Base-by-base conservation (phyloP, 2,797 vertebrate species). In the Parotocinclus haroldoi region DNA sequence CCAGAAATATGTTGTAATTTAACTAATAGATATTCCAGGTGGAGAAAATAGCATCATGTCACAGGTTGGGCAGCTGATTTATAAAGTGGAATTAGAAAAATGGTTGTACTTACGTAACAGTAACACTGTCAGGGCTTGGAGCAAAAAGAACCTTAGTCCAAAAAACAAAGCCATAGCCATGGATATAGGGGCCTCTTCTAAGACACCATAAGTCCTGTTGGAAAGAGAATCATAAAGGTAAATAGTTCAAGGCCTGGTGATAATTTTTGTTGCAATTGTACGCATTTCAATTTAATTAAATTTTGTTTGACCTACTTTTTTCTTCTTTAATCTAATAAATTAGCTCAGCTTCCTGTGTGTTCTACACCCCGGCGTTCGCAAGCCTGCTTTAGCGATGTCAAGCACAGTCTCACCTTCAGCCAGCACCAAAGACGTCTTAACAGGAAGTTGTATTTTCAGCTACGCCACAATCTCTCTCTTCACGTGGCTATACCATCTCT, bases 151-250 rank as follows among this genome's bases (percentile, higher is more conserved):
- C 80, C 81, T 86, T 77, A 92, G 83, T 82, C 89, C 89, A 81
- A 80, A 68, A 80, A 85, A 80, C 86, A 89, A 90, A 83, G 89
- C 93, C 92, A 94, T 93, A 76, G 90, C 90, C 90, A 86, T 82
- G 80, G 82, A 81, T 82, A 73, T 74, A 83, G 77, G 38, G 75
- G 82, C 82, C 80, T 80, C 81, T 78, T 74, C 78, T 64, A 82
- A 84, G 89, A 86, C 83, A 88, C 90, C 92, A 90, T 91, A 80
- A 86, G 88, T 89, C 77, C 87, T 82, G 76, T 78, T 84, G 80
- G 71, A 87, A 86, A 83, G 84, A 80, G 86, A 85, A 79, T 81
- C 69, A 84, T 73, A 16, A 53, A 40, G 19, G 8, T 42, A 42
- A 9, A 42, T 9, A 42, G 1, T 37, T 7, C 6, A 0, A 9